Evolutionary conservation across 1,140 invertebrate species (phyloP), one percentile per base, ranked within the genome.

Genomic region (Berghia stephanieae): DNA sequence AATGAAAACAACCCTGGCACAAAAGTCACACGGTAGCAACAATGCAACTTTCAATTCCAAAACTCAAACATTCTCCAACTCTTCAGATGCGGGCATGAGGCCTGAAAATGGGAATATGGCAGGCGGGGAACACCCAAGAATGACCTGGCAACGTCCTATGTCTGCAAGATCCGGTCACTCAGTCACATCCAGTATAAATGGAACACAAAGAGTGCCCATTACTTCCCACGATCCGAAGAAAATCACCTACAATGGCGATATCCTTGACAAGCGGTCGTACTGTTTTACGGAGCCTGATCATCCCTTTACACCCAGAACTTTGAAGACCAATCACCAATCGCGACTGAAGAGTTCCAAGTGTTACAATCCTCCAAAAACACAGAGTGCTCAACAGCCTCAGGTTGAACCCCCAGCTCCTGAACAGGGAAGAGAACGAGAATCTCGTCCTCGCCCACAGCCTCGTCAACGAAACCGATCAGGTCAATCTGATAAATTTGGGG

Each of bases 241-340:
- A 46, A 81, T 78, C 46, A 84, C 84, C 36, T 84, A 86, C 68
- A 79, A 85, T 80, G 86, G 85, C 10, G 88, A 89, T 78, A 16
- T 89, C 1, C 71, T 89, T 13, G 81, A 88, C 1, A 88, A 85
- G 69, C 70, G 83, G 31, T 67, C 83, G 44, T 83, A 89, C 60
- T 78, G 78, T 10, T 89, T 88, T 71, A 89, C 86, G 24, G 83
- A 88, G 34, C 83, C 85, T 16, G 81, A 84, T 27, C 85, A 86
- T 60, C 86, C 87, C 10, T 89, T 89, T 75, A 88, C 86, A 18
- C 88, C 88, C 40, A 77, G 87, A 71, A 86, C 85, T 21, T 70
- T 88, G 18, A 89, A 88, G 77, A 84, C 81, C 43, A 84, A 85
- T 57, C 69, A 83, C 34, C 75, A 81, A 38, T 89, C 88, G 34